These are phyloP conservation scores for Drosophila cracens DNA, from an alignment of 2,888 invertebrate species.

Conservation along the genomic window DNA sequence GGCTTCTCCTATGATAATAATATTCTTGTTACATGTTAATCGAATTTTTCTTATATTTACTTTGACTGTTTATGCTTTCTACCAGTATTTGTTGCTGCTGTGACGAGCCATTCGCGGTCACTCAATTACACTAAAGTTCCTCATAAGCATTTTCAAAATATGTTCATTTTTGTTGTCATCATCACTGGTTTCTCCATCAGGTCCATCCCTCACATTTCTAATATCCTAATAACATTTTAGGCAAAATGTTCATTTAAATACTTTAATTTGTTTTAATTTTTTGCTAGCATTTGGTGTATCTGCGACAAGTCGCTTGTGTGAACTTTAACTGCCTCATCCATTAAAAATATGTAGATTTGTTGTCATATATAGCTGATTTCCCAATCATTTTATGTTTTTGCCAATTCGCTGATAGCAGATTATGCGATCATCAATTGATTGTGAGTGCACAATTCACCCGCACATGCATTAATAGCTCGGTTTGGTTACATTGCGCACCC, in stretches of 20 bases:
- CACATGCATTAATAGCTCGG: conserved; percentile 3
- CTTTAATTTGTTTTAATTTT: neutral
- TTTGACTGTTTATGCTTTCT: neutral
- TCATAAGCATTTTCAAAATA: neutral
- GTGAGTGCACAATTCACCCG: neutral
- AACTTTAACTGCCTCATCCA: neutral
- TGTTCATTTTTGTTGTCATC: neutral
- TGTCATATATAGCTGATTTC: neutral
- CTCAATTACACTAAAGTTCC: neutral
- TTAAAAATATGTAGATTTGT: neutral
- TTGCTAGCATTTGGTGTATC: neutral
- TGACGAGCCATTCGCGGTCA: neutral
- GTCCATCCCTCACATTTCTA: neutral
- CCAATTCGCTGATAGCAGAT: neutral
- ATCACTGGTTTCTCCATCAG: neutral
- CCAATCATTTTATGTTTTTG: neutral
- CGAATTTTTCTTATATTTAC: neutral
- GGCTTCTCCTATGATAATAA: neutral
- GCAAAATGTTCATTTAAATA: neutral
- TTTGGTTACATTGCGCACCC: conserved; percentile 22
- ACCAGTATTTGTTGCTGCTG: neutral
- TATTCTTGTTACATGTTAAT: neutral
- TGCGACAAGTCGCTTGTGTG: neutral
- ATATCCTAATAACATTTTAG: neutral
- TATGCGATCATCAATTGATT: conserved; percentile 1